These are phyloP conservation scores for Cantharis rufa DNA, from an alignment of 2,888 invertebrate genomes.

Conservation along the genomic window DNA sequence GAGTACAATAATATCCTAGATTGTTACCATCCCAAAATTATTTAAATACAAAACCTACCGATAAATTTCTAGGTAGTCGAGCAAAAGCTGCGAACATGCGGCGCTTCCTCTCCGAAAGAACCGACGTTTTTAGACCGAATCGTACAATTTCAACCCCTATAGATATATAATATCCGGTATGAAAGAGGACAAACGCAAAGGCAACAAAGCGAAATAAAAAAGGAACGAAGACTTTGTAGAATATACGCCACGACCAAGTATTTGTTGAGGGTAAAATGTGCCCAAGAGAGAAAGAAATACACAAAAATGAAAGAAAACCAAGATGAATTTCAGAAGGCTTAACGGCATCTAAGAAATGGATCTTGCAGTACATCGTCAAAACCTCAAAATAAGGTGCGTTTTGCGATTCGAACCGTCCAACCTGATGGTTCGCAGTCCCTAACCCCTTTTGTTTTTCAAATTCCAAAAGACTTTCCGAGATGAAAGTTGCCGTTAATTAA, in stretches of 20 bases:
- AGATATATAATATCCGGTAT: constrained; percentile 35
- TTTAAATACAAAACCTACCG: constrained; percentile 19
- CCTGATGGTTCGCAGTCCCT: not conserved
- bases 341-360: constrained; percentile 20
- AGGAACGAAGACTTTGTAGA: constrained; percentile 10
- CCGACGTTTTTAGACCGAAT: constrained; percentile 27
- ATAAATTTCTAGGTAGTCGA: constrained; percentile 14
- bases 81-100: constrained; percentile 25
- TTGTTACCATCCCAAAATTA: constrained; percentile 10
- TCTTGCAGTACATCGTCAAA: constrained; percentile 5
- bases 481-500: not conserved
- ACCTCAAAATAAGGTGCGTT: constrained; percentile 7
- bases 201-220: constrained; percentile 9
- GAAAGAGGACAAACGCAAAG: constrained; percentile 21
- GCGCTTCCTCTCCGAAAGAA: constrained; percentile 11
- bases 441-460: not conserved
- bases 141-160: constrained; percentile 31
- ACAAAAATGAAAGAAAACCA: not conserved
- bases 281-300: not conserved
- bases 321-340: constrained; percentile 9
- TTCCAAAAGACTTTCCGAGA: not conserved
- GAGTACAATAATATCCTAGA: not conserved
- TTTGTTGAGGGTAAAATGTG: constrained; percentile 21
- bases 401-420: not conserved
- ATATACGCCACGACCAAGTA: constrained; percentile 5